Evolutionary conservation across 2,888 invertebrate genomes (phyloP).

Genomic region (Eudemis profundana): DNA sequence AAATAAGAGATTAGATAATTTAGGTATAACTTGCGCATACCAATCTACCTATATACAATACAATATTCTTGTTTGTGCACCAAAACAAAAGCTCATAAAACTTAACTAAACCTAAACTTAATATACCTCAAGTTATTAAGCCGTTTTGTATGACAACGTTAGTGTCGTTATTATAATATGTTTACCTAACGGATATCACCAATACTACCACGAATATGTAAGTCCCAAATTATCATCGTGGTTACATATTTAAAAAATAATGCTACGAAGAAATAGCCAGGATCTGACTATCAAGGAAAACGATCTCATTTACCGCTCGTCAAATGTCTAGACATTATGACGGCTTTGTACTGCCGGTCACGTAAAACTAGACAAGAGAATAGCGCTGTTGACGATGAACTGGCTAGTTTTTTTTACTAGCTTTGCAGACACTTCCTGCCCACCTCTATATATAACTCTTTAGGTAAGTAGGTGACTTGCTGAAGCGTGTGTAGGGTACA

Average conservation of each 20-base stretch:
- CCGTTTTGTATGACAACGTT: too few species aligned
- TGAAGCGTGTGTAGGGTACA: conserved; percentile 6
- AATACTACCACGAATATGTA: too few species aligned
- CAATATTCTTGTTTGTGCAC: too few species aligned
- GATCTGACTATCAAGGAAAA: conserved; percentile 24
- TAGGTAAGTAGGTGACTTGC: conserved; percentile 14
- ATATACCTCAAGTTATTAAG: too few species aligned
- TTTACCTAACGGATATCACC: too few species aligned
- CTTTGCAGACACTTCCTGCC: conserved; percentile 35
- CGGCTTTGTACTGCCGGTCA: conserved; percentile 65
- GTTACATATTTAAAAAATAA: neutral
- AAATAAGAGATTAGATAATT: too few species aligned
- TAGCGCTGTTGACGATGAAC: conserved; percentile 48
- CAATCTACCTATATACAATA: too few species aligned
- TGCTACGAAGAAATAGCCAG: conserved; percentile 1
- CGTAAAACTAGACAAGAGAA: conserved; percentile 56
- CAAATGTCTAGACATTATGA: conserved; percentile 50
- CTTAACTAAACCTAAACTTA: too few species aligned
- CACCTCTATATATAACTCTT: neutral
- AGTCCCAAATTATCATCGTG: neutral
- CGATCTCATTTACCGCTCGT: conserved; percentile 4
- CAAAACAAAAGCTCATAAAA: too few species aligned
- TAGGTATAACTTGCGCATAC: too few species aligned
- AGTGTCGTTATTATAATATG: too few species aligned
- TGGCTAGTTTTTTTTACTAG: conserved; percentile 42